Percentiles rank a stretch among this genome's conserved stretches.
phyloP scores from a whole-genome alignment of 92 coral and sea anemone species.

The Paramuricea clavata region DNA sequence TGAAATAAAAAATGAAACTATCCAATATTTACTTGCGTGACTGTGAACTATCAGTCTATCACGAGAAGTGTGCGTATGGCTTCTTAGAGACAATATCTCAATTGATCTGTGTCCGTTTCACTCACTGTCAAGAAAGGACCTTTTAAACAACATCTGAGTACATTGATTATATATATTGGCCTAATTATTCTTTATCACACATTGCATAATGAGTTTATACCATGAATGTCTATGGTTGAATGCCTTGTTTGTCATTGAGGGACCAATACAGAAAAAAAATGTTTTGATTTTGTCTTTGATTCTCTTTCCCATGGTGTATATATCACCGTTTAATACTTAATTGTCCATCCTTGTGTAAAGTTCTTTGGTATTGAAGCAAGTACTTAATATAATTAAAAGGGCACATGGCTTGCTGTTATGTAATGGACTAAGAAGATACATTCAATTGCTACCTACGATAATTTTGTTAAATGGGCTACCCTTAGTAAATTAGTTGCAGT shows the following conservation, averaged over 20 bases:
- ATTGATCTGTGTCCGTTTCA: not conserved
- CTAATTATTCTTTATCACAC: not conserved
- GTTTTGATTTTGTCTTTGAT: not conserved
- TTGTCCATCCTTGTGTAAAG: not conserved
- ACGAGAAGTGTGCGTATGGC: not conserved
- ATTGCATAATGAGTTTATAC: not conserved
- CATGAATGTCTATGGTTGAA: not conserved
- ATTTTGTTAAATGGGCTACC: no score
- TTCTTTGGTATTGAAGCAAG: not conserved
- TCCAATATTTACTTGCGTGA: constrained; percentile 13
- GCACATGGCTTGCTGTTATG: not conserved
- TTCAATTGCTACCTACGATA: no score
- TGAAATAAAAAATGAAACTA: not conserved
- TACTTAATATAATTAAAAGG: not conserved
- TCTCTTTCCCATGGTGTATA: not conserved
- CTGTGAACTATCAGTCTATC: not conserved
- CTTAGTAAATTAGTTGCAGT: no score
- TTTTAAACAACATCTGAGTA: not conserved
- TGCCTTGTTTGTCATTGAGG: no score
- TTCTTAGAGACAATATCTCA: not conserved
- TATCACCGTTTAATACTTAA: not conserved
- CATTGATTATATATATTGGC: constrained; percentile 14
- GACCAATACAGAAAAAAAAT: no score
- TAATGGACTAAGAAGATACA: not conserved
- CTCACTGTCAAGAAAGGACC: not conserved